A percentile compares a stretch with the other conserved stretches of the same genome.
phyloP scores from a whole-genome alignment of 2,888 invertebrate species.

The Tricholauxania praeusta region DNA sequence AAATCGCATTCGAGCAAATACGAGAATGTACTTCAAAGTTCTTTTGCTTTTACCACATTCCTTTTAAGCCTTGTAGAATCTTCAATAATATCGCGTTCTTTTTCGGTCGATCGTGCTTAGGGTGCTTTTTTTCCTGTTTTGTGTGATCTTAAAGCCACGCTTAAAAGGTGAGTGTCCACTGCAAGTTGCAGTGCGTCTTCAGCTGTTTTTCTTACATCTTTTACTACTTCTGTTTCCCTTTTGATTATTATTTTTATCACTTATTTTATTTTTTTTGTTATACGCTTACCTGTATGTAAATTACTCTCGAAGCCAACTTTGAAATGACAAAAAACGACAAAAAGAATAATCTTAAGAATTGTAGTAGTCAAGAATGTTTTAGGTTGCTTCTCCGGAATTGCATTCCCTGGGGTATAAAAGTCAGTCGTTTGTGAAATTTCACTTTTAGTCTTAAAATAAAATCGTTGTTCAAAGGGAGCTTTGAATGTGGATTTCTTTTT shows the following conservation, averaged over 20 bases:
- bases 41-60: too few species aligned
- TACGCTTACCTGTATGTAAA: not conserved
- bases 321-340: not conserved
- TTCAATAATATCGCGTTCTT: not conserved
- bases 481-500: slow-evolving; percentile 29
- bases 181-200: not conserved
- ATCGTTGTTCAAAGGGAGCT: not conserved
- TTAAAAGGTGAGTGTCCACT: slow-evolving; percentile 21
- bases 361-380: slow-evolving; percentile 5
- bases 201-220: slow-evolving; percentile 1
- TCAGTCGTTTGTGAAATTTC: slow-evolving; percentile 18
- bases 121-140: slow-evolving; percentile 7
- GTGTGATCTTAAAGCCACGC: not conserved
- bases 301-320: not conserved
- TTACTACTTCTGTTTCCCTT: too few species aligned
- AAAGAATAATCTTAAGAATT: not conserved
- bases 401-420: slow-evolving; percentile 21
- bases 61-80: slow-evolving; percentile 7
- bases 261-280: not conserved
- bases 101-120: not conserved
- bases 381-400: not conserved
- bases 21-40: too few species aligned
- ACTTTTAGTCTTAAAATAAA: slow-evolving; percentile 24
- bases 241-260: too few species aligned
- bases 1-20: too few species aligned